phyloP scores from a whole-genome alignment of 2,888 invertebrate genomes.

The Leptopilina myrica region DNA sequence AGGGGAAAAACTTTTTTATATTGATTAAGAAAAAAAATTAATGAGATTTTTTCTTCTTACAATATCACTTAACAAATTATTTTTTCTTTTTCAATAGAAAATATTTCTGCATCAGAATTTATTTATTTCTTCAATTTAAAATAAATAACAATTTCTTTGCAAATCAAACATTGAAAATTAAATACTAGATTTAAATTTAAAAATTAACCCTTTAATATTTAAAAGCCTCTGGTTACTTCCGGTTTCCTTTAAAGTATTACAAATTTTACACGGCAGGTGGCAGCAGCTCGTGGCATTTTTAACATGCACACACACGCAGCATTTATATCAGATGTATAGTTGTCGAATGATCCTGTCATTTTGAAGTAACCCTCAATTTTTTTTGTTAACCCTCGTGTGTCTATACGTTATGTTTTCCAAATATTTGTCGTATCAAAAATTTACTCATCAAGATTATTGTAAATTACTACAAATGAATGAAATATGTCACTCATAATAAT shows the following conservation, averaged over 20 bases:
- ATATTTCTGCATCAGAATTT: too few relatives aligned
- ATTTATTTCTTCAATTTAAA: too few relatives aligned
- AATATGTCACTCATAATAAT: neutral
- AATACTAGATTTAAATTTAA: too few relatives aligned
- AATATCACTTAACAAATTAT: too few relatives aligned
- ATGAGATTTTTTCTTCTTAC: too few relatives aligned
- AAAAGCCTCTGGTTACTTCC: neutral
- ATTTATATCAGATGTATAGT: too few relatives aligned
- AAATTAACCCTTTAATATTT: neutral
- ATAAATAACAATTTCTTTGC: too few relatives aligned
- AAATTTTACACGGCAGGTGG: neutral
- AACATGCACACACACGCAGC: neutral
- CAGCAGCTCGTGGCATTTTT: neutral
- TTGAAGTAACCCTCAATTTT: slow-evolving; percentile 1
- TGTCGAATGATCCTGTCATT: neutral
- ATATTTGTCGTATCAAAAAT: neutral
- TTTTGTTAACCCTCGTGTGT: neutral
- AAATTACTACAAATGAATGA: neutral
- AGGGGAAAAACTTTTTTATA: too few relatives aligned
- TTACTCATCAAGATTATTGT: neutral
- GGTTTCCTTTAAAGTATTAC: neutral
- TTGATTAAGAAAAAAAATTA: too few relatives aligned
- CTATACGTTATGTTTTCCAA: neutral
- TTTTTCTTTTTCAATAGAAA: too few relatives aligned
- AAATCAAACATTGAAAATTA: too few relatives aligned